Evolutionary conservation across 2,113 vertebrate genomes (phyloP), one percentile per base, ranked within the genome.

Genomic region (Setophaga kirtlandii): DNA sequence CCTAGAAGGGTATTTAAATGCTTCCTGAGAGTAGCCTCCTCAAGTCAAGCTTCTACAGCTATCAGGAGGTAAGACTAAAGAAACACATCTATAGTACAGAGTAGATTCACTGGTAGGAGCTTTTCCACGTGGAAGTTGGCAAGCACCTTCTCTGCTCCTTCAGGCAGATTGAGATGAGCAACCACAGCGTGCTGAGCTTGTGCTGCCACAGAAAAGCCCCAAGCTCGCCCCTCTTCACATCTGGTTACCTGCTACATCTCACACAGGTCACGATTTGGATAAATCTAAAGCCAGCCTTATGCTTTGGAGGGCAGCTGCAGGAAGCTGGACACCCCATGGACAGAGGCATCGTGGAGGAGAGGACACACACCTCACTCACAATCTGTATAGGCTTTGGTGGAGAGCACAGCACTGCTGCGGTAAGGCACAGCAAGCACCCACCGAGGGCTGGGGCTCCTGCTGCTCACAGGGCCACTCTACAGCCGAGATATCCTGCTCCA

Each of bases 291-390:
- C 5, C 46, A 86, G 23, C 41, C 55, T 41, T 17, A 11, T 28
- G 13, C 3, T 9, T n/a, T 4, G 15, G 35, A 65, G 59, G 5
- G n/a, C 19, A 49, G 46, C 24, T 33, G 9, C 30, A 37, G n/a
- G 14, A 21, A 56, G 12, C 8, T 17, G 10, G 23, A 31, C 8
- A 37, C 0, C 1, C 2, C 16, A 10, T 0, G 10, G 60, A 19
- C 0, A 41, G 0, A 31, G 2, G 8, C 5, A 52, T 1, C 0
- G 0, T 0, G 7, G 10, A 19, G 15, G 2, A 28, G 0, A 0
- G 4, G 6, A 10, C 2, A 13, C 3, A 5, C 23, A 5, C 2
- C 15, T 25, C 11, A 5, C 33, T 6, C 1, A 5, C 9, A 2
- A 9, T 1, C 21, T 2, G 3, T n/a, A 31, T n/a, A n/a, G 41